phyloP scores from a whole-genome alignment of 1,140 invertebrate species.

The Calephelis virginiensis region DNA sequence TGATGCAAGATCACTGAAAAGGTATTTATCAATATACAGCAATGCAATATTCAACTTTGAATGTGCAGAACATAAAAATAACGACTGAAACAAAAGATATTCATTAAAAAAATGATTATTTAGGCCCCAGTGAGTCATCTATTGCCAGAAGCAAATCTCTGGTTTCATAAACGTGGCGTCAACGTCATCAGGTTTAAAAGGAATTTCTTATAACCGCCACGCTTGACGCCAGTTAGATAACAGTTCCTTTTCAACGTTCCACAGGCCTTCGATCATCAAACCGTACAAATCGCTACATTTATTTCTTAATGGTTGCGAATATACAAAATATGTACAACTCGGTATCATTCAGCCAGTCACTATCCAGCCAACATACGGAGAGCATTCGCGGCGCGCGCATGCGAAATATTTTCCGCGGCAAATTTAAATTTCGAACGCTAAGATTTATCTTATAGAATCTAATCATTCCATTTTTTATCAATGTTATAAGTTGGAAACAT shows the following conservation, averaged over 20 bases:
- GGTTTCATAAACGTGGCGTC: neutral
- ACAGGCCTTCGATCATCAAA: conserved; percentile 64
- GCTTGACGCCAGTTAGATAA: conserved; percentile 61
- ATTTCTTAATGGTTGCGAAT: conserved; percentile 73
- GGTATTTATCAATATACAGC: too few relatives aligned
- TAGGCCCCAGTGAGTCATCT: neutral
- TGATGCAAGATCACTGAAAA: too few relatives aligned
- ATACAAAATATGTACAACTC: conserved; percentile 64
- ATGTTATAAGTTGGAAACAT: conserved; percentile 50
- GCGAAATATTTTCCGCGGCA: conserved; percentile 54
- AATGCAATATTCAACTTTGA: neutral
- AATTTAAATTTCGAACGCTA: conserved; percentile 48
- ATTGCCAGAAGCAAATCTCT: neutral
- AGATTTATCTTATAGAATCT: conserved; percentile 22
- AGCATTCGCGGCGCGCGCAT: conserved; percentile 55
- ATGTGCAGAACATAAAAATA: neutral
- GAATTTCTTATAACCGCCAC: conserved; percentile 31
- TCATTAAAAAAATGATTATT: neutral
- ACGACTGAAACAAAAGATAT: too few relatives aligned
- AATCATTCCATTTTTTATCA: conserved; percentile 35
- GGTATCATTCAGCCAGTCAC: conserved; percentile 66
- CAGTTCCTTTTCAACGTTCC: conserved; percentile 60
- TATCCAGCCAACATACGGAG: conserved; percentile 54
- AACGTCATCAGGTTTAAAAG: conserved; percentile 17
- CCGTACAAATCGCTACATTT: conserved; percentile 50